Base-by-base conservation (phyloP, 2,113 vertebrate species). In the Cisticola juncidis region DNA sequence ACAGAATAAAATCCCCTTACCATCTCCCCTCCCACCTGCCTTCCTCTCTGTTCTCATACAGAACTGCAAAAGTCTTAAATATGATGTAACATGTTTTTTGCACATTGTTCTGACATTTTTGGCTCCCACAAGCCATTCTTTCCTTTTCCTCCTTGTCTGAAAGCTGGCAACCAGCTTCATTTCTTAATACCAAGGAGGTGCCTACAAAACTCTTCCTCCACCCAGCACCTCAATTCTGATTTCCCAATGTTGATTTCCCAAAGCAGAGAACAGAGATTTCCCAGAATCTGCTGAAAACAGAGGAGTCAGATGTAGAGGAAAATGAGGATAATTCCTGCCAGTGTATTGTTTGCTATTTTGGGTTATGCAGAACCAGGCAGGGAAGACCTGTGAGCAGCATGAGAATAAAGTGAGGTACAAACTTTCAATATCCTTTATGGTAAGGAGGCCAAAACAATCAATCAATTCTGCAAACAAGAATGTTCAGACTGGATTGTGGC, bases 111-210 rank as follows among this genome's bases (percentile, higher is more conserved):
- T 87, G 57, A 36, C 21, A 26, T 35, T 87, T 91, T 80, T 95
- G 71, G 50, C 50, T 91, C 33, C 58, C 62, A 73, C 23, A 79
- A 76, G 23, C 23, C n/a, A n/a, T 42, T 89, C 9, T 89, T 89
- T 87, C 53, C 42, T 82, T 91, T 95, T 90, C 77, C 47, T 89
- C 28, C 53, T 38, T 82, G 45, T 58, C 62, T 94, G 58, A 94
- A 85, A 92, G 24, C 61, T 94, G 61, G 73, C 77, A 94, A 36
- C n/a, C 4, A 81, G 21, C 35, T 90, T 82, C 3, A 47, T 87
- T 90, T 90, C 48, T 85, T 80, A 88, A 61, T 23, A 90, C 54
- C 73, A 76, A 87, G 65, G 65, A 73, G 47, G 16, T 84, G 28
- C 74, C 92, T 85, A 69, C 0, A 12, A 94, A 95, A 91, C 45